Evolutionary conservation across 2,797 vertebrate genomes (phyloP).

Genomic region (Poliocrania exsul): DNA sequence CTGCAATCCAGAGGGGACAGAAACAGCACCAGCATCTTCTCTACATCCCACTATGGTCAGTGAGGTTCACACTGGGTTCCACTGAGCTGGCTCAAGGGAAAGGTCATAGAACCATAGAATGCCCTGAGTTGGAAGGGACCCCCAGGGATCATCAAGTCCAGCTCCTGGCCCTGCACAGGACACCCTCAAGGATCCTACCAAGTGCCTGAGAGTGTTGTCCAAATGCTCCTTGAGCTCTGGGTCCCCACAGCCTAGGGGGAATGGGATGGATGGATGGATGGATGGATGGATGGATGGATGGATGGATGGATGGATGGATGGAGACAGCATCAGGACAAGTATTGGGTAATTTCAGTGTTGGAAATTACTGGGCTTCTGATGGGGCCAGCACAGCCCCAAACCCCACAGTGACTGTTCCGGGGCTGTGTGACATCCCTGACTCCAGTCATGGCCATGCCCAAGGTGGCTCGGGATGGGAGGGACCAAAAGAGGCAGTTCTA

Average conservation of each 20-base stretch:
- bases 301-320: not conserved
- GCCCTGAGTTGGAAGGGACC: not conserved
- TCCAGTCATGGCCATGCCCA: not conserved
- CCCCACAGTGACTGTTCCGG: accelerated
- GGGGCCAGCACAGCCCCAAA: not conserved
- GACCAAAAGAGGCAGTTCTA: not conserved
- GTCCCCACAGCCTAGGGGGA: not conserved
- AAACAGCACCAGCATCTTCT: not conserved
- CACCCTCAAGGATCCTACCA: not conserved
- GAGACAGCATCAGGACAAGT: not conserved
- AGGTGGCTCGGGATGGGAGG: not conserved
- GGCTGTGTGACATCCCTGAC: not conserved
- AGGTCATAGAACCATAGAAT: not conserved
- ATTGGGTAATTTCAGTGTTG: not conserved
- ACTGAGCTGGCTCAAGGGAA: not conserved
- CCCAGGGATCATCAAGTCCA: not conserved
- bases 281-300: not conserved
- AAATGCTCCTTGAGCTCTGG: not conserved
- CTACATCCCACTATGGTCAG: too few relatives aligned
- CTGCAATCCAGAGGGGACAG: not conserved
- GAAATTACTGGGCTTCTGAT: not conserved
- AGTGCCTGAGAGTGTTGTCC: not conserved
- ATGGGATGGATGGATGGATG: not conserved
- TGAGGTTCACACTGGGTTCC: not conserved
- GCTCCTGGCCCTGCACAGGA: not conserved